Evolutionary conservation across 1,140 invertebrate genomes (phyloP).

Genomic region (Tyrophagus putrescentiae): DNA sequence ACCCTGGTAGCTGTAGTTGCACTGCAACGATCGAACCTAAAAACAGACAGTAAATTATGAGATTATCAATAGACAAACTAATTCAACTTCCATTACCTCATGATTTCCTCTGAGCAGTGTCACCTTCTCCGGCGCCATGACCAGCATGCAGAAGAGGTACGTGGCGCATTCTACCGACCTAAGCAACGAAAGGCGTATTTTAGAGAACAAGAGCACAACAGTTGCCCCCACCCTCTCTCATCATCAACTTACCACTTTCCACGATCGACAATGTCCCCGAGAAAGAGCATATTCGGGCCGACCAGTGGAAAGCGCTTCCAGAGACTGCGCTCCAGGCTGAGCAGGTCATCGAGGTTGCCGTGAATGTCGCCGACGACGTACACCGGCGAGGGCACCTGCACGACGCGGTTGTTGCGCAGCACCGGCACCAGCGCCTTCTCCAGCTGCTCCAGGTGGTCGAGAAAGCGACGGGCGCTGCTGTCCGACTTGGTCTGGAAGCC

Average conservation of each 20-base stretch:
- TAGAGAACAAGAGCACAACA: no score
- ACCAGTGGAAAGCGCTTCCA: constrained; percentile 44
- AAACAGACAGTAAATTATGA: no score
- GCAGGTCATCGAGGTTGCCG: constrained; percentile 44
- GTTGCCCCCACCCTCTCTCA: no score
- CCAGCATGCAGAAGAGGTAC: constrained; percentile 49
- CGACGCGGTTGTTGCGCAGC: background rate
- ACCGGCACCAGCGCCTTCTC: background rate
- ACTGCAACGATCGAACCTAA: constrained; percentile 47
- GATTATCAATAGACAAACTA: no score
- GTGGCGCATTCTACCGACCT: constrained; percentile 40
- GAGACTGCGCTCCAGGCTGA: constrained; percentile 44
- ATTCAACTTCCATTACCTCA: no score
- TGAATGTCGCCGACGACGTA: constrained; percentile 38
- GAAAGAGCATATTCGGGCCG: constrained; percentile 45
- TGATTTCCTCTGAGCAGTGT: constrained; percentile 48
- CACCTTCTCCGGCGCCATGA: constrained; percentile 45
- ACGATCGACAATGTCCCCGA: constrained; percentile 52
- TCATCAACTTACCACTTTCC: constrained; percentile 43
- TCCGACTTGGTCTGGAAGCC: background rate
- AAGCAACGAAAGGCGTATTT: no score
- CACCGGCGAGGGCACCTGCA: background rate
- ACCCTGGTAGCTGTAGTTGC: constrained; percentile 52
- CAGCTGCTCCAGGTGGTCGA: background rate
- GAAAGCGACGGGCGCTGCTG: background rate